Evolutionary conservation across 2,797 vertebrate genomes (phyloP), one percentile per base, ranked within the genome.

Genomic region (Pangasius larnaudii): DNA sequence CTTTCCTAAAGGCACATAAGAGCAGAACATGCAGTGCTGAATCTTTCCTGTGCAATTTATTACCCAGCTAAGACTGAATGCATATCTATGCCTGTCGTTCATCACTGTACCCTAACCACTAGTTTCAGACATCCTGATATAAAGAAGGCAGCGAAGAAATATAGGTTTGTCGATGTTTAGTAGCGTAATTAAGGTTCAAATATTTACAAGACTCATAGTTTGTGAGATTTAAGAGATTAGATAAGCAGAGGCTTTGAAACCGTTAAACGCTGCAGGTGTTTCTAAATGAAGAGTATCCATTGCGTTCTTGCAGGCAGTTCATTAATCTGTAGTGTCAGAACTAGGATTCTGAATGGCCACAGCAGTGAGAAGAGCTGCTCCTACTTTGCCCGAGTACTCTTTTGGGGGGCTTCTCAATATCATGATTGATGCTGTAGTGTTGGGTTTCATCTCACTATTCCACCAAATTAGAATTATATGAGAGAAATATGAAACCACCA

Each of bases 281-380:
- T 58, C 39, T 71, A 61, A 69, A 61, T 59, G 36, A 74, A 27
- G 27, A 39, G 51, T 59, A 82, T 74, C 30, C n/a, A 3, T 49
- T 87, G 36, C 78, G 3, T 56, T 53, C 10, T 74, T 74, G 79
- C 10, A 72, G 53, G 49, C 77, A 71, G 14, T 72, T 61, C 67
- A 74, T 87, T 49, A 61, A 74, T 87, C n/a, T 46, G 51, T 27
- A 16, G 56, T 18, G 58, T 59, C 53, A 72, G 65, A 61, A 74
- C 13, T 39, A 81, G 27, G 77, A 36, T 53, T 83, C 59, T 1
- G 7, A 27, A 46, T 18, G 39, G 78, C 24, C 63, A 19, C 33
- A 71, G 36, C 65, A 59, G 77, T 7, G 65, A 56, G n/a, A 71
- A 49, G 53, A 82, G 36, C 27, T 8, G 63, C 46, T 51, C 4